Conservation (phyloP, 2,888 invertebrate genomes). For the Pandemis cinnamomeana region DNA sequence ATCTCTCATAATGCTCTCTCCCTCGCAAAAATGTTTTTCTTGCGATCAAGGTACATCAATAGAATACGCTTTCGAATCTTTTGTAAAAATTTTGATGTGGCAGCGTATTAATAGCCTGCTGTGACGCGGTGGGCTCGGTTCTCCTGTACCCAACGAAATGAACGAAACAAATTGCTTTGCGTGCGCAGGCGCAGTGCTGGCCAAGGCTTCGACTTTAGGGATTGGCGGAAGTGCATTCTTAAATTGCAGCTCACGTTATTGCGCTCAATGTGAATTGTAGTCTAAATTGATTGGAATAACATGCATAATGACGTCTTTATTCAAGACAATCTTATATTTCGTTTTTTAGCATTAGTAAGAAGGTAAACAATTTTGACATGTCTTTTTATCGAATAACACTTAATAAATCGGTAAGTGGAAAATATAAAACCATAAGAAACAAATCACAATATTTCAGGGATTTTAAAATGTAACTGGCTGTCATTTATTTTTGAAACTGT, state of each 20-base stretch:
- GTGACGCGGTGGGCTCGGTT: constrained; percentile 52
- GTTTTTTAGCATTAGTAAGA: no score
- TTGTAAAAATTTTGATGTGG: constrained; percentile 39
- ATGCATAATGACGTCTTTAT: constrained; percentile 19
- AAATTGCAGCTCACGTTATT: constrained; percentile 30
- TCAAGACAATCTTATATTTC: neutral
- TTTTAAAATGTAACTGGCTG: no score
- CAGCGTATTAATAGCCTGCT: constrained; percentile 54
- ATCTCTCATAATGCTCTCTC: constrained; percentile 9
- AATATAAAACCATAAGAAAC: no score
- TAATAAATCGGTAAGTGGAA: no score
- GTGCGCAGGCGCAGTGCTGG: constrained; percentile 35
- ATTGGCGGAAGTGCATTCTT: constrained; percentile 41
- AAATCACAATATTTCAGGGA: no score
- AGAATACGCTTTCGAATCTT: constrained; percentile 24
- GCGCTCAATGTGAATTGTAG: constrained; percentile 33
- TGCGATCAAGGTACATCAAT: constrained; percentile 5
- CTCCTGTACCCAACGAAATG: constrained; percentile 45
- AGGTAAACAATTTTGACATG: no score
- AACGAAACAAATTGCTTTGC: constrained; percentile 30
- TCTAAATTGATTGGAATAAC: constrained; percentile 25
- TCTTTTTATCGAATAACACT: no score
- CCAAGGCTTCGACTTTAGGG: constrained; percentile 42
- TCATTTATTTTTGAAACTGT: neutral
- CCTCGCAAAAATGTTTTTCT: constrained; percentile 14